Evolutionary conservation across 2,888 invertebrate species (phyloP).

Genomic region (Deroplatys truncata): DNA sequence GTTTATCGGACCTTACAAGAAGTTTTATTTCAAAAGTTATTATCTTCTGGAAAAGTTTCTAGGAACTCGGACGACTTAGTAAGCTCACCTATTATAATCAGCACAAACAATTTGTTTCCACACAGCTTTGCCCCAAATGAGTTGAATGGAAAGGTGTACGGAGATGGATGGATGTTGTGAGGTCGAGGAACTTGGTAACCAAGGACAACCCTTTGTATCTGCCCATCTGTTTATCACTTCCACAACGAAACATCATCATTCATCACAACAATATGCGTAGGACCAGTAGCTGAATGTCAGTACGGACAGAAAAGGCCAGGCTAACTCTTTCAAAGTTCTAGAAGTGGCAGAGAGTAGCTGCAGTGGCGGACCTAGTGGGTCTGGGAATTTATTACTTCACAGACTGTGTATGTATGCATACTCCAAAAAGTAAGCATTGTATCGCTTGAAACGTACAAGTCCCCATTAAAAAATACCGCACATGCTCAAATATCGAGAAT

Average conservation of each 20-base stretch:
- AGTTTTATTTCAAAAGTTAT: too few species aligned
- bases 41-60: too few species aligned
- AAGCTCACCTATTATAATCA: too few species aligned
- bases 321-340: neutral
- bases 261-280: neutral
- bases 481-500: too few species aligned
- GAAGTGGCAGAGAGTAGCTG: neutral
- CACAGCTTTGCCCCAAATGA: neutral
- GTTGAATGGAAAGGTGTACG: neutral
- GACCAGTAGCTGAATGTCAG: neutral
- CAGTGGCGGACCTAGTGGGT: neutral
- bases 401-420: too few species aligned
- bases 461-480: too few species aligned
- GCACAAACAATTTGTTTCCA: neutral
- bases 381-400: too few species aligned
- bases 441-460: too few species aligned
- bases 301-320: neutral
- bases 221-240: constrained; percentile 4
- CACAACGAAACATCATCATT: constrained; percentile 1
- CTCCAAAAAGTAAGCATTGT: too few species aligned
- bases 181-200: neutral
- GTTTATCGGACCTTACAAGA: too few species aligned
- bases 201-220: neutral
- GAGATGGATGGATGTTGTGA: neutral
- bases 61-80: too few species aligned